Evolutionary conservation across 2,113 vertebrate genomes (phyloP).

Genomic region (Stomatorhinus ivindoensis): DNA sequence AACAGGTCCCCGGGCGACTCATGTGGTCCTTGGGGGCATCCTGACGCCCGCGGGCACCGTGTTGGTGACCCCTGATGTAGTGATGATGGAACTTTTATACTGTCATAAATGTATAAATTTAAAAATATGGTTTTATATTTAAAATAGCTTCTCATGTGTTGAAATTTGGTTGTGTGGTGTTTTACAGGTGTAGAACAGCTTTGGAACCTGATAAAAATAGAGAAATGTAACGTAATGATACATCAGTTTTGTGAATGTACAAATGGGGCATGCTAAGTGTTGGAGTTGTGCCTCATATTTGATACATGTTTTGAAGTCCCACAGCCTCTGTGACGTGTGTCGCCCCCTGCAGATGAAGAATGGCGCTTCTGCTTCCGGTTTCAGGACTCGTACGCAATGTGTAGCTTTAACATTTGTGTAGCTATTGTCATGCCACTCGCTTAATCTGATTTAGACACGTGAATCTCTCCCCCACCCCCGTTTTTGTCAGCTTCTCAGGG

Average conservation of each 20-base stretch:
- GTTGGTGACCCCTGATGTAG: background rate
- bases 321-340: background rate
- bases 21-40: too few relatives aligned
- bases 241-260: background rate
- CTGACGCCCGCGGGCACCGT: too few relatives aligned
- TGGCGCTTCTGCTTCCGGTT: background rate
- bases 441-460: background rate
- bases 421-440: background rate
- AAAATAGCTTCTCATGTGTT: background rate
- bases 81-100: background rate
- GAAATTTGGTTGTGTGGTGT: background rate
- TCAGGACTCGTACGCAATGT: background rate
- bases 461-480: background rate
- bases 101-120: background rate
- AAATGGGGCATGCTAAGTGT: background rate
- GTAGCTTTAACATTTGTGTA: background rate
- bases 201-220: background rate
- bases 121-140: background rate
- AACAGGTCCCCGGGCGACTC: too few relatives aligned
- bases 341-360: background rate
- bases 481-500: conserved; percentile 46
- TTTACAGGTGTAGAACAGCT: background rate
- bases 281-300: background rate
- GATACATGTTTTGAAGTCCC: background rate
- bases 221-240: background rate